Base-by-base conservation (phyloP, 1,140 invertebrate genomes). In the Anoplophora glabripennis region DNA sequence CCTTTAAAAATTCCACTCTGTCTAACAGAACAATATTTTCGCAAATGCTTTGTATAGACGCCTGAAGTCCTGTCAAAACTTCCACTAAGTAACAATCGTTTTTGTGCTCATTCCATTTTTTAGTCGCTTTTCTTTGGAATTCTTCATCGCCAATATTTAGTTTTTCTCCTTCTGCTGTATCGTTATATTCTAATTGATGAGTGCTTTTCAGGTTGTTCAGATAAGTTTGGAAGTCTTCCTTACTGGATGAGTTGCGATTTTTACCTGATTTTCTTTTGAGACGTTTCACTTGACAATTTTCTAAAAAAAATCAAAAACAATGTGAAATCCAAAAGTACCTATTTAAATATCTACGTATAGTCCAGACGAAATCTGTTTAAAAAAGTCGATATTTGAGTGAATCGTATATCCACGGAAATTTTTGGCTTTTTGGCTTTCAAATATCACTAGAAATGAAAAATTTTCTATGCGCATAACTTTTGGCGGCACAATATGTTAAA, bases 11-110 rank as follows among this genome's bases (percentile, higher is more conserved):
- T 40, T 83, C 74, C 47, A 86, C 69, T 62, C 86, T 79, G 68
- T 90, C 88, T 17, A 84, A 75, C 11, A 89, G 76, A 35, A 90
- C 74, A n/a, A 87, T 68, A 63, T 84, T 86, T 74, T 90, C 88
- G 62, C 86, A 82, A 9, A 86, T 73, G 59, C 78, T 63, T 73
- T 79, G 74, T 72, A 75, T 63, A 14, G 79, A 59, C 64, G 77
- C 68, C 68, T 83, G 75, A 58, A 80, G 66, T 45, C 34, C 61
- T 38, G 53, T 55, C 64, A 69, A 55, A 67, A 69, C 67, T 74
- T 71, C 68, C 59, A 73, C 73, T 70, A 79, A 38, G 34, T 54
- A 28, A 53, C 61, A 70, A 42, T 68, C 49, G 41, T 57, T 56
- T 62, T 69, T 58, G 51, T 70, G 51, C 40, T 66, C 36, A 7